These are phyloP conservation scores for Syngnathoides biaculeatus DNA, from an alignment of 2,113 vertebrate genomes.

Conservation along the genomic window DNA sequence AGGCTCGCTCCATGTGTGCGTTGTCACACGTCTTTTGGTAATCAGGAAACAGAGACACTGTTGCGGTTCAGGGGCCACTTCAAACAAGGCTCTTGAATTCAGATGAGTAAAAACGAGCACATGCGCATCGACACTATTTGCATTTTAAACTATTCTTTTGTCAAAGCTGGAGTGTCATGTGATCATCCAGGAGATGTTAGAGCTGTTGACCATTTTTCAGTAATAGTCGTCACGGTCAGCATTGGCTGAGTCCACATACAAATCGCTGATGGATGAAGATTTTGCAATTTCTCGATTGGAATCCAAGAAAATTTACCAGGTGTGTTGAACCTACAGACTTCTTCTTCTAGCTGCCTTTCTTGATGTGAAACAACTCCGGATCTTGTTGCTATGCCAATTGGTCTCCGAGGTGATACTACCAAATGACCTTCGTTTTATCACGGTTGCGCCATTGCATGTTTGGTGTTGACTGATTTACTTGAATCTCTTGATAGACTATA, in stretches of 20 bases:
- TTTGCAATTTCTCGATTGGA: slow-evolving; percentile 5
- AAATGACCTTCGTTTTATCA: slow-evolving; percentile 26
- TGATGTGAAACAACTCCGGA: slow-evolving; percentile 14
- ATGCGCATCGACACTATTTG: slow-evolving; percentile 32
- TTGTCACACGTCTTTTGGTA: background rate
- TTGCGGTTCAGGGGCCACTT: slow-evolving; percentile 61
- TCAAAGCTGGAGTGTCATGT: slow-evolving; percentile 36
- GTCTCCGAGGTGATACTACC: slow-evolving; percentile 46
- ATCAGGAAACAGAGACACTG: slow-evolving; percentile 33
- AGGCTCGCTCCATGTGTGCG: background rate
- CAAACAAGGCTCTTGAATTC: slow-evolving; percentile 65
- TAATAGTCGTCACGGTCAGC: background rate
- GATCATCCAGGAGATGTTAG: slow-evolving; percentile 41
- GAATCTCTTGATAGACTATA: background rate
- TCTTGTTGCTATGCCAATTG: slow-evolving; percentile 49
- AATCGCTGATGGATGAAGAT: background rate
- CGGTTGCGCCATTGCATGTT: slow-evolving; percentile 3
- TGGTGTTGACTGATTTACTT: slow-evolving; percentile 1
- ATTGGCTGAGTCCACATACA: background rate
- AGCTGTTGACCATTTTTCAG: slow-evolving; percentile 16
- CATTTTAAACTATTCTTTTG: slow-evolving; percentile 49
- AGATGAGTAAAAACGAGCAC: slow-evolving; percentile 58
- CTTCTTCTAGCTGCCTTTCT: background rate
- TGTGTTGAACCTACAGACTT: slow-evolving; percentile 17
- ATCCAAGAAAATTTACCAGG: slow-evolving; percentile 34